Evolutionary conservation across 2,888 invertebrate genomes (phyloP), one percentile per base, ranked within the genome.

Genomic region (Ceriagrion tenellum): DNA sequence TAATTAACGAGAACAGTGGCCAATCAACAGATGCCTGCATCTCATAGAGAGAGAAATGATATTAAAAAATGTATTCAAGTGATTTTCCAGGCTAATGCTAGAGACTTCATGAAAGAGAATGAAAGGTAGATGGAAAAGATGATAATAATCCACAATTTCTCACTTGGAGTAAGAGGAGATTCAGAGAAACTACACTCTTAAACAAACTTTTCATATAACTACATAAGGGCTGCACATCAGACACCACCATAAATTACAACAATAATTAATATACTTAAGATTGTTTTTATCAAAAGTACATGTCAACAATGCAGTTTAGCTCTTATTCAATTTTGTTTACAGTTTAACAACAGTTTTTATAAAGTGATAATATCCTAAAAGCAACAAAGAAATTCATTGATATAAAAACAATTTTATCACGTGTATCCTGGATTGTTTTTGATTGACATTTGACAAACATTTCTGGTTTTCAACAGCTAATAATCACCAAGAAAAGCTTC

Each of bases 281-380:
- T n/a, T 55, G 47, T 30, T 93, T 90, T 93, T 74, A 93, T 93
- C 69, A 93, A 91, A 93, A 93, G 23, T 93, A 69, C 47, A 93
- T 47, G n/a, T 69, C 56, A 93, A 93, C 93, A 63, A 16, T n/a
- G 26, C 26, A 93, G 26, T 69, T 55, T 55, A 59, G 90, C 59
- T 63, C 59, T 69, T 23, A 69, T 20, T 26, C 91, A 63, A 74
- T 69, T 40, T 69, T 47, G 69, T 47, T 93, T 93, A 74, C 69
- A 93, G 56, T 47, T 16, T 47, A 47, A 93, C 40, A 93, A 93
- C 93, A 69, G 63, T 47, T 69, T 40, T 69, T 93, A 93, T 69
- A 93, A 93, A 93, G 93, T 63, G 59, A 40, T 35, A 81, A 81
- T 35, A 81, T 35, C 16, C 90, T 47, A 26, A 47, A 93, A 35